A percentile compares a stretch with the other conserved stretches of the same genome.
These are phyloP conservation scores for Emydocephalus ijimae DNA, from an alignment of 2,113 vertebrate species.

Conservation along the genomic window DNA sequence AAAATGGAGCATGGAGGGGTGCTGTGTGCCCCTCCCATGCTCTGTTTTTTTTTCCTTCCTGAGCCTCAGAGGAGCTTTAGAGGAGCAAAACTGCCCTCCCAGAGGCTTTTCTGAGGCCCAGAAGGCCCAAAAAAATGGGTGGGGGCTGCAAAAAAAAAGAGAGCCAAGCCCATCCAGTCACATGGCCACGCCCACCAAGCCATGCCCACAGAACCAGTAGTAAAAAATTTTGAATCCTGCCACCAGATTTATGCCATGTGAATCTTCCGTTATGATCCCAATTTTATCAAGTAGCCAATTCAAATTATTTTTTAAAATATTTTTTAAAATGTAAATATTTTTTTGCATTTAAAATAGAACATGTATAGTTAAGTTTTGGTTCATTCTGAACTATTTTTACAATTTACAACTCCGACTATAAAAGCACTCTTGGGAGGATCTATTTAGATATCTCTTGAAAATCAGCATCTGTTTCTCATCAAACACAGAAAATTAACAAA, in stretches of 20 bases:
- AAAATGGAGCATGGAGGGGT: too few species aligned
- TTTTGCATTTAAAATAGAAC: not conserved
- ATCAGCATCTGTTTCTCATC: slow-evolving; percentile 67
- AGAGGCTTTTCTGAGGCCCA: too few species aligned
- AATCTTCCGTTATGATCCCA: not conserved
- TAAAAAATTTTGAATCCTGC: too few species aligned
- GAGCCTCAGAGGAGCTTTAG: too few species aligned
- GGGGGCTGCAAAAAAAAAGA: too few species aligned
- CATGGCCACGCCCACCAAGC: too few species aligned
- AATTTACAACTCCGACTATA: slow-evolving; percentile 57
- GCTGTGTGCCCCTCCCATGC: too few species aligned
- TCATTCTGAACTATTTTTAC: slow-evolving; percentile 49
- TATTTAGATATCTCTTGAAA: slow-evolving; percentile 59
- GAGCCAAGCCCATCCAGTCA: too few species aligned
- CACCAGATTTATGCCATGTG: not conserved
- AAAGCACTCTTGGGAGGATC: slow-evolving; percentile 55
- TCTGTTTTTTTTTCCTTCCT: too few species aligned
- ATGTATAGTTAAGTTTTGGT: slow-evolving; percentile 28
- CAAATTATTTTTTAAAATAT: not conserved
- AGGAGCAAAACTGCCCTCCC: too few species aligned
- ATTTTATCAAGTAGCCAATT: not conserved
- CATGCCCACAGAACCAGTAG: too few species aligned
- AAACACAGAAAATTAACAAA: slow-evolving; percentile 66
- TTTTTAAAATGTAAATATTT: not conserved
- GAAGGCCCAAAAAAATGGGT: too few species aligned